These are phyloP conservation scores for Galleria mellonella DNA, from an alignment of 1,140 invertebrate genomes.

Conservation along the genomic window DNA sequence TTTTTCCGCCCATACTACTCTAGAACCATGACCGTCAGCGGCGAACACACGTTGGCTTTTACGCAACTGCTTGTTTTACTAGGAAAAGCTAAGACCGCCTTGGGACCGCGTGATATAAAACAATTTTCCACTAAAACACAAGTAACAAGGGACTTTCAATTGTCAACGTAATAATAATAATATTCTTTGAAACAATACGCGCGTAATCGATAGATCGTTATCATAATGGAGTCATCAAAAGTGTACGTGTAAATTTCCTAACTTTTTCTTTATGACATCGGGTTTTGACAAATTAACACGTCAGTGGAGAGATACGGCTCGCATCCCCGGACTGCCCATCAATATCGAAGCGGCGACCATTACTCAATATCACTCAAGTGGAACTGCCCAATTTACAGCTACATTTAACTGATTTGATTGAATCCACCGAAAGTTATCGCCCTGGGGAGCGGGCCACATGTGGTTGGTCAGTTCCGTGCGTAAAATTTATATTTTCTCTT, in stretches of 20 bases:
- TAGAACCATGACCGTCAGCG: no score
- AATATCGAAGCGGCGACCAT: constrained; percentile 53
- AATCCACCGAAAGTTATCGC: constrained; percentile 54
- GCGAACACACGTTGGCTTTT: no score
- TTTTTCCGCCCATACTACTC: no score
- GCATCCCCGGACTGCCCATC: constrained; percentile 37
- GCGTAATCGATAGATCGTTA: constrained; percentile 4
- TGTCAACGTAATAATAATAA: no score
- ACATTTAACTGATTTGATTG: constrained; percentile 71
- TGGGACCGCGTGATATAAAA: no score
- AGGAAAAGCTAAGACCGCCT: no score
- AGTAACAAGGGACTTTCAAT: no score
- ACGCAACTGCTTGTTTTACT: no score
- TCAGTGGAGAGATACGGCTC: constrained; percentile 40
- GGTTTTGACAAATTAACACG: constrained; percentile 58
- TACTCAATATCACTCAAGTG: constrained; percentile 67
- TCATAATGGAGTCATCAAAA: constrained; percentile 1
- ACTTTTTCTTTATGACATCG: constrained; percentile 44
- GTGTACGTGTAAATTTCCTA: constrained; percentile 21
- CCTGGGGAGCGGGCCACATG: not conserved
- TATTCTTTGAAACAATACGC: not conserved
- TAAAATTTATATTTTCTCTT: not conserved
- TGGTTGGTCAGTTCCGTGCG: not conserved
- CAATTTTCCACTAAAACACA: no score
- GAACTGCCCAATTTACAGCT: constrained; percentile 68